Conservation (phyloP, 37 sponge, comb jelly and placozoan genomes). For the Bolinopsis microptera region DNA sequence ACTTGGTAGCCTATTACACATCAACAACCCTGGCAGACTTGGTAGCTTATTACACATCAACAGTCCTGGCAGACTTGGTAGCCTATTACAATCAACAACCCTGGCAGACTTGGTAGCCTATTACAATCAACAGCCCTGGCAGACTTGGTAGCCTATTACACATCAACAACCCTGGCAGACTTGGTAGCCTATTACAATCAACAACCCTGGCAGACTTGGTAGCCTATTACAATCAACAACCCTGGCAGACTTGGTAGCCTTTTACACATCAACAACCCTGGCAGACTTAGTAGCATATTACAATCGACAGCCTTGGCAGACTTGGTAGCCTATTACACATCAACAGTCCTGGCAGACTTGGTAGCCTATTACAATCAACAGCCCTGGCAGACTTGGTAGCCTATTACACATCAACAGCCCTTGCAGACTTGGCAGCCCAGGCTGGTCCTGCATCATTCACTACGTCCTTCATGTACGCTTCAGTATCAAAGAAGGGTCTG, state of each 20-base stretch:
- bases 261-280: background rate
- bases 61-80: background rate
- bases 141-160: background rate
- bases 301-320: background rate
- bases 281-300: background rate
- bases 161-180: background rate
- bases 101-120: background rate
- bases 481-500: conserved; percentile 60
- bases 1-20: background rate
- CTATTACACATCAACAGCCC: background rate
- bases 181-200: background rate
- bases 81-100: background rate
- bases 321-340: background rate
- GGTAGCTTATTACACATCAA: background rate
- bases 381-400: background rate
- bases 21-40: background rate
- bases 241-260: background rate
- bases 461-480: background rate
- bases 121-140: background rate
- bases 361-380: background rate
- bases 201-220: background rate
- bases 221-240: background rate
- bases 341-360: background rate
- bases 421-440: background rate
- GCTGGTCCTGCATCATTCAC: conserved; percentile 38